A percentile compares a stretch with the other conserved stretches of the same genome.
Evolutionary conservation across 2,113 vertebrate species (phyloP).

Genomic region (Phalacrocorax aristotelis): DNA sequence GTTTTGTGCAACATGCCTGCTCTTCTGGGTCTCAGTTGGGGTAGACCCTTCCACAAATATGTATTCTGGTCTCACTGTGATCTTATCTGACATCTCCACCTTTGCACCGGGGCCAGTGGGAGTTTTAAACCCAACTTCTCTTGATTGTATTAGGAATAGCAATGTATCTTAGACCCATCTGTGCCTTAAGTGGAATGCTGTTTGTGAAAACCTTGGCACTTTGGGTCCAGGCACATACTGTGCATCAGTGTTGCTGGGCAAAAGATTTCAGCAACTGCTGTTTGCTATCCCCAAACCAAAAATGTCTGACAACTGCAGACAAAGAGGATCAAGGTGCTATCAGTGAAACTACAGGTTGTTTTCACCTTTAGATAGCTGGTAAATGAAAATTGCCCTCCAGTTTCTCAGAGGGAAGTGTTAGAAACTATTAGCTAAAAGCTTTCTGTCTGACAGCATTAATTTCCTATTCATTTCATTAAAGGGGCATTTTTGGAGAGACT

Average conservation of each 20-base stretch:
- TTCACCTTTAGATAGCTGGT: conserved; percentile 51
- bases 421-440: conserved; percentile 66
- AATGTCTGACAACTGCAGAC: not conserved
- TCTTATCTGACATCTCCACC: not conserved
- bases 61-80: not conserved
- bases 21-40: not conserved
- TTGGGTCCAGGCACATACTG: not conserved
- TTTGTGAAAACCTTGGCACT: not conserved
- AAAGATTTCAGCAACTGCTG: not conserved
- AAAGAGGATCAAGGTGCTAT: conserved; percentile 8
- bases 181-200: not conserved
- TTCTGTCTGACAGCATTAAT: conserved; percentile 72
- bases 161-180: not conserved
- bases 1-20: not conserved
- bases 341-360: conserved; percentile 20
- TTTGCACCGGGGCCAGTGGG: not conserved
- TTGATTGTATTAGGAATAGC: not conserved
- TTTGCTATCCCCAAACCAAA: not conserved
- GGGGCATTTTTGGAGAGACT: conserved; percentile 64
- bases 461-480: conserved; percentile 76
- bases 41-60: not conserved
- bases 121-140: not conserved
- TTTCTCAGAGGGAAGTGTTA: conserved; percentile 55
- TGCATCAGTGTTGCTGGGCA: not conserved
- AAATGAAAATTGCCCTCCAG: conserved; percentile 60